Percentiles rank a stretch among this genome's conserved stretches.
Evolutionary conservation across 37 sponge, comb jelly and placozoan genomes (phyloP).

Genomic region (Halisarca cf. caerulea): DNA sequence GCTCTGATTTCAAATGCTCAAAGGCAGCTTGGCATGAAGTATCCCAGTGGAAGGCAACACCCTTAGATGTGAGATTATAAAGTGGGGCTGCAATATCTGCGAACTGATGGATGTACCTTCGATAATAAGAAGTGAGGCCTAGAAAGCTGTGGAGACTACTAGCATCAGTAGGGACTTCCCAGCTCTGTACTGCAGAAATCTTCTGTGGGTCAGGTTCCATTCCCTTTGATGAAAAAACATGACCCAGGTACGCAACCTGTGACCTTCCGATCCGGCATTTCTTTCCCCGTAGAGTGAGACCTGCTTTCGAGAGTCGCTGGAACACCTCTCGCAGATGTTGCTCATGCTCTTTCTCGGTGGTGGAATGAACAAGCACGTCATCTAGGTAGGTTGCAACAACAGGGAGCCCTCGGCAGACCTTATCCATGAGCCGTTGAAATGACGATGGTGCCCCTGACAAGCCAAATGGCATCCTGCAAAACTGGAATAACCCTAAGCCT

Average conservation of each 20-base stretch:
- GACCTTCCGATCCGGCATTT: constrained; percentile 23
- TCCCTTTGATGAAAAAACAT: neutral
- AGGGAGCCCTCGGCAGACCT: neutral
- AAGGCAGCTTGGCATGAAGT: constrained; percentile 35
- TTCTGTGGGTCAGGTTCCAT: neutral
- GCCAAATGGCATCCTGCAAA: constrained; percentile 40
- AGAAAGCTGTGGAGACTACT: constrained; percentile 40
- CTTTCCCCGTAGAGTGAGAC: neutral
- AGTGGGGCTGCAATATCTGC: constrained; percentile 67
- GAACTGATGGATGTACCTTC: constrained; percentile 52
- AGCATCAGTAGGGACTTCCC: constrained; percentile 40
- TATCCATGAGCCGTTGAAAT: constrained; percentile 42
- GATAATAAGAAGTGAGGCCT: constrained; percentile 64
- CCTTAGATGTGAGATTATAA: constrained; percentile 44
- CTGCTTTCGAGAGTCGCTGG: neutral
- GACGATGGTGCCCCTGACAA: constrained; percentile 28
- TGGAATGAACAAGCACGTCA: constrained; percentile 26
- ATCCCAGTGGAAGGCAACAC: constrained; percentile 29
- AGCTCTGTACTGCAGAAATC: constrained; percentile 26
- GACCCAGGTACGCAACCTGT: neutral
- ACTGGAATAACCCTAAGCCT: constrained; percentile 39
- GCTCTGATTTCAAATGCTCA: neutral
- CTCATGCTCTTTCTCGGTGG: neutral
- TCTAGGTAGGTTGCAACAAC: constrained; percentile 36
- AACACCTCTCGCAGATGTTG: constrained; percentile 12